Conservation (phyloP, 2,113 vertebrate species). For the Pongo pygmaeus region DNA sequence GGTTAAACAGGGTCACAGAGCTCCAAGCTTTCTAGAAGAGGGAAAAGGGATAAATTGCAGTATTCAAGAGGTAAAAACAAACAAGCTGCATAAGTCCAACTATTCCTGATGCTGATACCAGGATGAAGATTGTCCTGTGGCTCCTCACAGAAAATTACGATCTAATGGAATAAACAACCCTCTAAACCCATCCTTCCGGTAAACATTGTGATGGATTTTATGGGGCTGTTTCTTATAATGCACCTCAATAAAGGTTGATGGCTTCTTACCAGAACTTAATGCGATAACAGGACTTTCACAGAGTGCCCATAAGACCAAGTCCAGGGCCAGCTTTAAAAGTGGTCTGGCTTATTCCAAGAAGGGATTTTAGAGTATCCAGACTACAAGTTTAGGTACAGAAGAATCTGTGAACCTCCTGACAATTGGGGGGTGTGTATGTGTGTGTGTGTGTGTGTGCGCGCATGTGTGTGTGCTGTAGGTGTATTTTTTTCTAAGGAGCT, state of each 20-base stretch:
- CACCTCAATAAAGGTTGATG: constrained; percentile 47
- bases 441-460: not conserved
- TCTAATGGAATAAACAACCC: constrained; percentile 29
- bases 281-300: constrained; percentile 4
- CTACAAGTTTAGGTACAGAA: not conserved
- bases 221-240: constrained; percentile 41
- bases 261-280: constrained; percentile 47
- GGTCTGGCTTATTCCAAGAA: constrained; percentile 5
- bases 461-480: not conserved
- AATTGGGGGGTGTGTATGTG: not conserved
- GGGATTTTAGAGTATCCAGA: not conserved
- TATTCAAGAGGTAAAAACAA: not conserved
- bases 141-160: constrained; percentile 41
- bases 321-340: not conserved
- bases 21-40: not conserved
- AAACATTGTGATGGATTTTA: constrained; percentile 46
- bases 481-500: not conserved
- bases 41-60: not conserved
- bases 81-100: not conserved
- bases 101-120: not conserved
- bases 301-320: not conserved
- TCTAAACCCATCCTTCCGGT: not conserved
- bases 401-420: not conserved
- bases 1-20: not conserved
- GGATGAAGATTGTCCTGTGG: not conserved